phyloP scores from a whole-genome alignment of 2,797 vertebrate genomes.

The Discoglossus pictus region DNA sequence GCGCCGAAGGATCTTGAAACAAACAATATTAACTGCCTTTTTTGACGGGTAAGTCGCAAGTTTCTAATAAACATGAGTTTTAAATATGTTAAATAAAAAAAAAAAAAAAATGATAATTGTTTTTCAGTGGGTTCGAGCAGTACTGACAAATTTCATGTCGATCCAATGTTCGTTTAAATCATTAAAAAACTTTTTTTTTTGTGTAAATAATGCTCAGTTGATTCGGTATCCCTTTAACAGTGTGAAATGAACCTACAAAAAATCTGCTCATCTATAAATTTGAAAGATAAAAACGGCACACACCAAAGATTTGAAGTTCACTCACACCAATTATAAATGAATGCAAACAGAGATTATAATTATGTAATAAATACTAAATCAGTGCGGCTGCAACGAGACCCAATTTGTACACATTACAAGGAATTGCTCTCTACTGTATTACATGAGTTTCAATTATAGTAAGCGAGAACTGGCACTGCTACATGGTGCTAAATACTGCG shows the following conservation, averaged over 20 bases:
- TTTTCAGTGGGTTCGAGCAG: too few relatives aligned
- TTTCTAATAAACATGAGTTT: too few relatives aligned
- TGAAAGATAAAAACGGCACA: slow-evolving; percentile 20
- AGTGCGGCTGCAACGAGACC: background rate
- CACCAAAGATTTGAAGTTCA: slow-evolving; percentile 23
- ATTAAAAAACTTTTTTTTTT: too few relatives aligned
- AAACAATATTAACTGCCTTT: too few relatives aligned
- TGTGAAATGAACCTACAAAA: slow-evolving; percentile 30
- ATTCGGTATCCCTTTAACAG: slow-evolving; percentile 15
- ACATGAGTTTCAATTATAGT: slow-evolving; percentile 26
- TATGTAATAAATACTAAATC: slow-evolving; percentile 23
- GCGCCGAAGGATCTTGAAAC: too few relatives aligned
- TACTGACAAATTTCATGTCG: too few relatives aligned
- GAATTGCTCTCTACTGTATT: slow-evolving; percentile 4
- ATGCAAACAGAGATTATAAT: slow-evolving; percentile 38
- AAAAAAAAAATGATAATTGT: too few relatives aligned
- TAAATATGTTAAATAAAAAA: too few relatives aligned
- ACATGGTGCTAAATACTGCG: slow-evolving; percentile 1
- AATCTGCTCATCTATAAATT: background rate
- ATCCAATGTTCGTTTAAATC: too few relatives aligned
- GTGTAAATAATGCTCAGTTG: too few relatives aligned
- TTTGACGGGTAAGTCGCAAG: too few relatives aligned
- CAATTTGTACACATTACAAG: slow-evolving; percentile 7
- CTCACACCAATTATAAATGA: slow-evolving; percentile 29
- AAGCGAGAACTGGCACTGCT: slow-evolving; percentile 2